phyloP scores from a whole-genome alignment of 2,888 invertebrate species.

The Cylloceria caligata region DNA sequence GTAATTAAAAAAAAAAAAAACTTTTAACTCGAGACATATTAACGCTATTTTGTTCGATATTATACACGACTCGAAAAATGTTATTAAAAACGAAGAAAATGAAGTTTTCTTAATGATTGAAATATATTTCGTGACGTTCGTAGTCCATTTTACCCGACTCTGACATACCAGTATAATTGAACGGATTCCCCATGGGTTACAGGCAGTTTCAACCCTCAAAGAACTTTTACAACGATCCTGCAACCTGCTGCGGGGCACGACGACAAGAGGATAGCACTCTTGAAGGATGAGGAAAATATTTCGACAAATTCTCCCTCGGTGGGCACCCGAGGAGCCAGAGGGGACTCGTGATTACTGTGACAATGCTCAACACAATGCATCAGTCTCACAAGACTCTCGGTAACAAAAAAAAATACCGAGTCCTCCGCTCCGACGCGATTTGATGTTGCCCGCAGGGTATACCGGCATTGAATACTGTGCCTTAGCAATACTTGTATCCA shows the following conservation, averaged over 20 bases:
- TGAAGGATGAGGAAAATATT: conserved; percentile 33
- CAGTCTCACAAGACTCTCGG: conserved; percentile 36
- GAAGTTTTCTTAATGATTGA: background rate
- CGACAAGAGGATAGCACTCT: conserved; percentile 45
- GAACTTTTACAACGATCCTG: conserved; percentile 31
- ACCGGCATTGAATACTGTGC: background rate
- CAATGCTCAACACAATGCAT: conserved; percentile 25
- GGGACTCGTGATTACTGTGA: conserved; percentile 30
- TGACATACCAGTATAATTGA: background rate
- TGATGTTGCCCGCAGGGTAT: conserved; percentile 18
- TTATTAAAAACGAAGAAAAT: background rate
- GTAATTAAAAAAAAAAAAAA: background rate
- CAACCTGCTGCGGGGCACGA: conserved; percentile 32
- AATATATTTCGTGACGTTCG: background rate
- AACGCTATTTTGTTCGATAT: too few species aligned
- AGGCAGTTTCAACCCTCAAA: conserved; percentile 26
- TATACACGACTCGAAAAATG: background rate
- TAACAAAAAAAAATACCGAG: conserved; percentile 16
- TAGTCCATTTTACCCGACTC: background rate
- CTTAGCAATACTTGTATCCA: background rate
- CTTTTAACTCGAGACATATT: too few species aligned
- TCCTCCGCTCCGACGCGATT: background rate
- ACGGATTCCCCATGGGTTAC: background rate
- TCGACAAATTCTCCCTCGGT: conserved; percentile 38
- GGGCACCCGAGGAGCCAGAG: background rate